phyloP scores from a whole-genome alignment of 2,797 vertebrate genomes.

The Neomorphus geoffroyi region DNA sequence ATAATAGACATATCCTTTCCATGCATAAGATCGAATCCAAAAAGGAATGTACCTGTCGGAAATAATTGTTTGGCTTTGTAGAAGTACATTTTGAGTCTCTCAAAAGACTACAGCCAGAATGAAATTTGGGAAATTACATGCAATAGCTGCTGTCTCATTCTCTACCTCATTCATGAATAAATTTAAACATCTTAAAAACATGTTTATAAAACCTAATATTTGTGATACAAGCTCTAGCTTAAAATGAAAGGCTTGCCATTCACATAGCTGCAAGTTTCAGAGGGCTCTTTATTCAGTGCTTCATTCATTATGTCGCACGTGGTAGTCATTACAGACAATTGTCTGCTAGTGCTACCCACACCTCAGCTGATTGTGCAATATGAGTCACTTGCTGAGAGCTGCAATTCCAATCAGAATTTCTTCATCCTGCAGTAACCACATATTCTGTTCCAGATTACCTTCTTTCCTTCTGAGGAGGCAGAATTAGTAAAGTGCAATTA shows the following conservation, averaged over 20 bases:
- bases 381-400: slow-evolving; percentile 21
- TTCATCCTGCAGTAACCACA: not conserved
- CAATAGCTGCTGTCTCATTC: not conserved
- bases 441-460: slow-evolving; percentile 14
- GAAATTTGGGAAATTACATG: not conserved
- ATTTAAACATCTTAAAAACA: not conserved
- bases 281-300: not conserved
- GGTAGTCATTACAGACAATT: not conserved
- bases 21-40: not conserved
- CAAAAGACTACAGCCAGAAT: not conserved
- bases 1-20: not conserved
- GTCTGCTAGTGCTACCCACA: slow-evolving; percentile 29
- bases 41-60: not conserved
- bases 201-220: slow-evolving; percentile 3
- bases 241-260: slow-evolving; percentile 24
- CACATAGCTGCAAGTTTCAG: not conserved
- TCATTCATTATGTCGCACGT: slow-evolving; percentile 6
- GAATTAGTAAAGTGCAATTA: slow-evolving; percentile 37
- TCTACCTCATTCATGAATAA: not conserved
- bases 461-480: not conserved
- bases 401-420: slow-evolving; percentile 21
- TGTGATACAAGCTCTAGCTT: not conserved
- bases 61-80: not conserved
- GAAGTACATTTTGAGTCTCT: not conserved
- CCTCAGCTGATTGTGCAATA: not conserved